Evolutionary conservation across 2,113 vertebrate genomes (phyloP).

Genomic region (Sceloporus undulatus): DNA sequence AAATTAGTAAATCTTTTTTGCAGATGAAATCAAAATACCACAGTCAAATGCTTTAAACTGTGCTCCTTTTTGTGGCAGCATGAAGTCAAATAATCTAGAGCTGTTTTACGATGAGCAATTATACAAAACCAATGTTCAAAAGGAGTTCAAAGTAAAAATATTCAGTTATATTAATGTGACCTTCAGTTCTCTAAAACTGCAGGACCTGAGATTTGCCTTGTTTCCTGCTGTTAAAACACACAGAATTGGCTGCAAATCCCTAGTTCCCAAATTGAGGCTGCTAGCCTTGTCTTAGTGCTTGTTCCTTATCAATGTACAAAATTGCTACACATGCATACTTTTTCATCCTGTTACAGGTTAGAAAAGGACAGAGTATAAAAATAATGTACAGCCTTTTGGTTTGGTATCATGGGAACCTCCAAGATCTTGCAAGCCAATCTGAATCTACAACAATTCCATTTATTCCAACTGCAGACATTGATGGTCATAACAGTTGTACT

Average conservation of each 20-base stretch:
- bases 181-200: not conserved
- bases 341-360: not conserved
- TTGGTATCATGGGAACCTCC: not conserved
- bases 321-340: not conserved
- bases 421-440: not conserved
- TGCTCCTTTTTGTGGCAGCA: not conserved
- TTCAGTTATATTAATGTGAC: not conserved
- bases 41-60: not conserved
- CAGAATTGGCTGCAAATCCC: not conserved
- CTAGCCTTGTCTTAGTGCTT: not conserved
- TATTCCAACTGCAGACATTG: not conserved
- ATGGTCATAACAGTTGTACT: not conserved
- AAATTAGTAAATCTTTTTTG: constrained; percentile 42
- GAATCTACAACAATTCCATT: not conserved
- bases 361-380: not conserved
- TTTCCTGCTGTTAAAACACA: not conserved
- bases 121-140: not conserved
- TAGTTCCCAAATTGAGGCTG: too few relatives aligned
- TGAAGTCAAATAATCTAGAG: constrained; percentile 13
- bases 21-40: constrained; percentile 41
- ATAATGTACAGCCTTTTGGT: not conserved
- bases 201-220: not conserved
- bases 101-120: not conserved
- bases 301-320: not conserved
- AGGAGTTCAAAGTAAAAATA: not conserved